These are phyloP conservation scores for Buceros bicornis DNA, from an alignment of 2,797 vertebrate genomes.

Conservation along the genomic window DNA sequence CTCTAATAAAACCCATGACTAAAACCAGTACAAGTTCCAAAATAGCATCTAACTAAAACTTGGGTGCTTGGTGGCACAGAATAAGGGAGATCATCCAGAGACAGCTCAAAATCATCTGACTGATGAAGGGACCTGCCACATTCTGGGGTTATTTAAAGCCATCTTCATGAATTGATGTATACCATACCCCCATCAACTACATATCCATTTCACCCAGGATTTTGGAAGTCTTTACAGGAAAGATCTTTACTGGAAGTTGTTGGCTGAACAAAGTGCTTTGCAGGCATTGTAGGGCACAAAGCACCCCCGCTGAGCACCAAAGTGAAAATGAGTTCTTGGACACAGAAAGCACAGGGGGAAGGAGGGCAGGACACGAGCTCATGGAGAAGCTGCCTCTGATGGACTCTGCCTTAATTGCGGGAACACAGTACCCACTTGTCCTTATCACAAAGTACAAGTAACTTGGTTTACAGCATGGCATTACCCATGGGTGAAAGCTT, in stretches of 20 bases:
- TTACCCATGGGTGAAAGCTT: not conserved
- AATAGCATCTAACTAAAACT: not conserved
- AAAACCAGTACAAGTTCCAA: not conserved
- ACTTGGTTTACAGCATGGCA: not conserved
- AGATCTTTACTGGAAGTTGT: not conserved
- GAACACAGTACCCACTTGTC: not conserved
- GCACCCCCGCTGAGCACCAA: not conserved
- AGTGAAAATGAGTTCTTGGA: not conserved
- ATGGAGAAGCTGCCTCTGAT: not conserved
- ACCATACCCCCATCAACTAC: not conserved
- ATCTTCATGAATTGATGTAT: not conserved
- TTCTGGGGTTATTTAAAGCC: not conserved
- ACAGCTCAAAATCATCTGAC: not conserved
- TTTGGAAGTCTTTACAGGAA: not conserved
- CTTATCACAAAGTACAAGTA: not conserved
- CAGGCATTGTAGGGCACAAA: not conserved
- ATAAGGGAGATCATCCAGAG: not conserved
- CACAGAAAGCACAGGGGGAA: accelerated
- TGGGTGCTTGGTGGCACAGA: not conserved
- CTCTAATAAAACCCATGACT: not conserved
- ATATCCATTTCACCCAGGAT: not conserved
- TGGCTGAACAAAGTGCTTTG: not conserved
- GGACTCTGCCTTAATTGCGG: not conserved
- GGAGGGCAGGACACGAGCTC: not conserved
- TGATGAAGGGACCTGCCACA: not conserved